Evolutionary conservation across 2,888 invertebrate genomes (phyloP).

Genomic region (Amblyteles armatorius): DNA sequence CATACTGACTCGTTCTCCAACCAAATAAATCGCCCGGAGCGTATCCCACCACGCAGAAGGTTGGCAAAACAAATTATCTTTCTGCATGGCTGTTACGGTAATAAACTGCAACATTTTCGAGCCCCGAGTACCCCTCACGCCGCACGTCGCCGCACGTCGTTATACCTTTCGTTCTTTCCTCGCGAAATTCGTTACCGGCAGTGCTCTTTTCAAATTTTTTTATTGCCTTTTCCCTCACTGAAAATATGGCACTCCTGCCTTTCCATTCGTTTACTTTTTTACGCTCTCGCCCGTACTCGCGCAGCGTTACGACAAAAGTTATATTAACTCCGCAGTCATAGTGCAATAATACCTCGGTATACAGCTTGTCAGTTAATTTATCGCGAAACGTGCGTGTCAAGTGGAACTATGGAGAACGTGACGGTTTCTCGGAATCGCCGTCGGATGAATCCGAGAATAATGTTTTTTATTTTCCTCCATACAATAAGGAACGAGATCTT

Average conservation of each 20-base stretch:
- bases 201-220: constrained; percentile 37
- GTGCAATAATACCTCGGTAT: constrained; percentile 50
- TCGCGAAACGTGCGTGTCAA: constrained; percentile 68
- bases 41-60: too few relatives aligned
- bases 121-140: background rate
- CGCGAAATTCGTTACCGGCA: constrained; percentile 39
- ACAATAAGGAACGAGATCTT: background rate
- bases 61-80: too few relatives aligned
- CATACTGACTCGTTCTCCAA: too few relatives aligned
- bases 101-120: background rate
- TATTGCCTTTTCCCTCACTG: constrained; percentile 44
- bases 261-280: constrained; percentile 55
- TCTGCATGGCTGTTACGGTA: too few relatives aligned
- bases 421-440: constrained; percentile 20
- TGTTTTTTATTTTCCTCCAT: background rate
- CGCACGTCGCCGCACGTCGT: background rate
- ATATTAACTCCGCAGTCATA: constrained; percentile 69
- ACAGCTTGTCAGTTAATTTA: constrained; percentile 65
- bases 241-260: constrained; percentile 32
- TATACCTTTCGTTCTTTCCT: constrained; percentile 24
- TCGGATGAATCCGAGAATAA: constrained; percentile 36
- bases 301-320: constrained; percentile 70
- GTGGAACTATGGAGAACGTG: constrained; percentile 26
- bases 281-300: constrained; percentile 47
- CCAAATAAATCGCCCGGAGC: too few relatives aligned